Evolutionary conservation across 2,113 vertebrate species (phyloP).

Genomic region (Scatophagus argus): DNA sequence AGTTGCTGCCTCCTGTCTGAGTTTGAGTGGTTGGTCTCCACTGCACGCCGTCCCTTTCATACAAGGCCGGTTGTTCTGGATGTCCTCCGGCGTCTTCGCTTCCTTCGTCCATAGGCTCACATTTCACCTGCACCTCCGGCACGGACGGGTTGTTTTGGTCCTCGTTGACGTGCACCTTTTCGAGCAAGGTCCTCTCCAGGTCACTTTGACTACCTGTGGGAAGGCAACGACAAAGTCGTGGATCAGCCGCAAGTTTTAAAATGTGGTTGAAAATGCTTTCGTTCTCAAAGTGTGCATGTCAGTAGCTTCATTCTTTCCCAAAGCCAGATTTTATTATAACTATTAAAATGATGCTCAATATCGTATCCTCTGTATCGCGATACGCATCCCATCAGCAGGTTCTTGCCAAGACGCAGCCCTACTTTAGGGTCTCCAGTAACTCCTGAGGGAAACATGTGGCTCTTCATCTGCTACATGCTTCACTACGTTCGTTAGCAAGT

Average conservation of each 20-base stretch:
- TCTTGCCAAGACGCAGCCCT: too few relatives aligned
- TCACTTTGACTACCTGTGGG: slow-evolving; percentile 46
- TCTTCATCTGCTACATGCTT: too few relatives aligned
- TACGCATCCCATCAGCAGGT: too few relatives aligned
- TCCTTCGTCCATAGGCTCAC: slow-evolving; percentile 49
- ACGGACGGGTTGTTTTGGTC: not conserved
- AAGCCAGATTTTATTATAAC: too few relatives aligned
- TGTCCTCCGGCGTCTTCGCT: not conserved
- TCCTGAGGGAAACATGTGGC: too few relatives aligned
- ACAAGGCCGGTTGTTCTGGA: not conserved
- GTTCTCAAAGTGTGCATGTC: not conserved
- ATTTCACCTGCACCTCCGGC: slow-evolving; percentile 63
- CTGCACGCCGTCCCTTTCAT: not conserved
- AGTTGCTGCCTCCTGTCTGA: not conserved
- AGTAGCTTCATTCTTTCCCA: not conserved
- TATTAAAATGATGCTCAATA: too few relatives aligned
- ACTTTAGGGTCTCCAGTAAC: too few relatives aligned
- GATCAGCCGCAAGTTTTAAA: not conserved
- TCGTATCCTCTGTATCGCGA: too few relatives aligned
- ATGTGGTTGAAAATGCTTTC: not conserved
- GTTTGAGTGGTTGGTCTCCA: not conserved
- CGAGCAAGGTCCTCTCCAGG: slow-evolving; percentile 1
- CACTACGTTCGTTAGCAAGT: too few relatives aligned
- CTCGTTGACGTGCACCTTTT: not conserved
- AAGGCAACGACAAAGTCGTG: not conserved